Conservation (phyloP, 2,113 vertebrate genomes). For the Platysteira castanea region DNA sequence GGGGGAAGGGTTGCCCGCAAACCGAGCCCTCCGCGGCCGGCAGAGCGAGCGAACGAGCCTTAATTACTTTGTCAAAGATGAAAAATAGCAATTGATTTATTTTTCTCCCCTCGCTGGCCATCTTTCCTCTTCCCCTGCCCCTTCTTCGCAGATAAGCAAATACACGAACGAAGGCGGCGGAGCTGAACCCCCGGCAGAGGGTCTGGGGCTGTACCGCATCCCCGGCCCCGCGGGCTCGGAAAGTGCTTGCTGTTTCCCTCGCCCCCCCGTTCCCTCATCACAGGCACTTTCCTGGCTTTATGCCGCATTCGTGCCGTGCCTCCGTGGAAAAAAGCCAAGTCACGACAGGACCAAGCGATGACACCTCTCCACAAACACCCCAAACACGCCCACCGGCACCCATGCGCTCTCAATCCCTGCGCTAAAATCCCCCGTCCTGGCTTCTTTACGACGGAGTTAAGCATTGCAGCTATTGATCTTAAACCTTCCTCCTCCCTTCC, state of each 20-base stretch:
- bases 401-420: background rate
- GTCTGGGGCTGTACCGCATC: rapidly evolving
- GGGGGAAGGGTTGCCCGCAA: background rate
- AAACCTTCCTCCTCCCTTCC: background rate
- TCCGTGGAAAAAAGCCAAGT: background rate
- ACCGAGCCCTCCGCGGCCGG: background rate
- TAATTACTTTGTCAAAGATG: slow-evolving; percentile 96
- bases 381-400: background rate
- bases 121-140: background rate
- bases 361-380: background rate
- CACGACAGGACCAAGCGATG: background rate
- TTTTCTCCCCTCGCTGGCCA: background rate
- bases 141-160: slow-evolving; percentile 43
- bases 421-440: background rate
- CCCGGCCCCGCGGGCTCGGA: background rate
- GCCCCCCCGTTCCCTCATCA: background rate
- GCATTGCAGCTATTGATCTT: background rate
- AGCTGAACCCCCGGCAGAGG: background rate
- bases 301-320: background rate
- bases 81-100: slow-evolving; percentile 93
- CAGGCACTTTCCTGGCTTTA: background rate
- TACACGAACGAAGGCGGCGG: background rate
- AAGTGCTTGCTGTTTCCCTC: no score
- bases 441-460: background rate
- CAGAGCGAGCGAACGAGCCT: slow-evolving; percentile 52